A percentile compares a stretch with the other conserved stretches of the same genome.
Evolutionary conservation across 2,113 vertebrate species (phyloP).

Genomic region (Dipodomys stephensi): DNA sequence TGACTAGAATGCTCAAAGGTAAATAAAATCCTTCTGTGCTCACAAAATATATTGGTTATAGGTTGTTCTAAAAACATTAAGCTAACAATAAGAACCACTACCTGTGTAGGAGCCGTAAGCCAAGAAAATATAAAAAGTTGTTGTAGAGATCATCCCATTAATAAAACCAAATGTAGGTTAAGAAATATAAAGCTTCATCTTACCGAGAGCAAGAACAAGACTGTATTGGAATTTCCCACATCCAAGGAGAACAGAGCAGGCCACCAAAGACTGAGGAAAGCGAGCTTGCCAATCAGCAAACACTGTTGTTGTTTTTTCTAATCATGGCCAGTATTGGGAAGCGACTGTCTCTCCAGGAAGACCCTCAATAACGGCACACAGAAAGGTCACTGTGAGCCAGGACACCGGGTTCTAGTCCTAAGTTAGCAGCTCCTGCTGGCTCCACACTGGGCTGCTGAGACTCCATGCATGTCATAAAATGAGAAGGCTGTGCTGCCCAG

Average conservation of each 20-base stretch:
- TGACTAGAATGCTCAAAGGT: conserved; percentile 66
- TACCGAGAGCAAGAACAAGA: conserved; percentile 71
- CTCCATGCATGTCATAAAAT: background rate
- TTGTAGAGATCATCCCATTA: conserved; percentile 70
- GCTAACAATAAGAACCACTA: conserved; percentile 61
- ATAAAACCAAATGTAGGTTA: conserved; percentile 75
- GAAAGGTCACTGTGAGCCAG: too few species aligned
- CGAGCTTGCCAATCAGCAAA: background rate
- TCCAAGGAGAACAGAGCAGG: background rate
- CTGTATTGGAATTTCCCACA: conserved; percentile 56
- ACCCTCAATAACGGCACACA: background rate
- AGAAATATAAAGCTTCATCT: conserved; percentile 77
- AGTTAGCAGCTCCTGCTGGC: background rate
- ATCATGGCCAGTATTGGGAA: background rate
- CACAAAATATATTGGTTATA: conserved; percentile 73
- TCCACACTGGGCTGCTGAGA: background rate
- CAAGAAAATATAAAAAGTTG: conserved; percentile 74
- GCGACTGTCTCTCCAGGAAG: background rate
- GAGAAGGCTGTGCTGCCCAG: background rate
- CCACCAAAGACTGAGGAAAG: background rate
- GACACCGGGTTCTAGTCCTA: too few species aligned
- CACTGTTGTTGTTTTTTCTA: background rate
- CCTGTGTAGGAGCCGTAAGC: conserved; percentile 64
- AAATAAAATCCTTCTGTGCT: conserved; percentile 70
- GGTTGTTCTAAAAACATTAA: conserved; percentile 78